phyloP scores from a whole-genome alignment of 2,113 vertebrate species.

The Promerops cafer region DNA sequence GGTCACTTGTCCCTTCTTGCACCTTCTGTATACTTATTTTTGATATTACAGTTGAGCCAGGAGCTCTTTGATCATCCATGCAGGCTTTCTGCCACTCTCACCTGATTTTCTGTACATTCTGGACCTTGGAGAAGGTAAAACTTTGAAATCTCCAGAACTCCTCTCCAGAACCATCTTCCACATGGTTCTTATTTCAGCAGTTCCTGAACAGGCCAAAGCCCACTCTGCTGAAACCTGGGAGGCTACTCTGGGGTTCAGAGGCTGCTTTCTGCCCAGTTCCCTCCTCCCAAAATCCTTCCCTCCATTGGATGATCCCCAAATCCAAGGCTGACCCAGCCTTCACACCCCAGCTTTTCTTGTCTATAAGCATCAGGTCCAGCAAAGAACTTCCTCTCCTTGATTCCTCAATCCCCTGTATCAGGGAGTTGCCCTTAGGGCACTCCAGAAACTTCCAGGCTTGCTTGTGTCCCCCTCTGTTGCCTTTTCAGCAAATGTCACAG shows the following conservation, averaged over 20 bases:
- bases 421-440: background rate
- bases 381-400: background rate
- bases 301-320: background rate
- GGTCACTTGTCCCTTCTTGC: background rate
- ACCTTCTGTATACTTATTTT: background rate
- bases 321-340: background rate
- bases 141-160: background rate
- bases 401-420: background rate
- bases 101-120: background rate
- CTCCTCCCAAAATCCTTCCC: background rate
- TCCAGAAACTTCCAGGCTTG: background rate
- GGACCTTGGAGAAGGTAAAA: background rate
- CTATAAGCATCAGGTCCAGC: background rate
- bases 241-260: background rate
- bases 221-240: background rate
- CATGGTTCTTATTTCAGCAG: background rate
- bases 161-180: background rate
- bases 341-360: background rate
- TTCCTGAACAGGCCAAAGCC: background rate
- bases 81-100: background rate
- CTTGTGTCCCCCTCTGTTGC: fast-evolving
- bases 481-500: background rate
- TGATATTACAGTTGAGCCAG: background rate
- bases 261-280: background rate
- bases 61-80: background rate